Base-by-base conservation (phyloP, 2,888 invertebrate genomes). In the Diaperis boleti region DNA sequence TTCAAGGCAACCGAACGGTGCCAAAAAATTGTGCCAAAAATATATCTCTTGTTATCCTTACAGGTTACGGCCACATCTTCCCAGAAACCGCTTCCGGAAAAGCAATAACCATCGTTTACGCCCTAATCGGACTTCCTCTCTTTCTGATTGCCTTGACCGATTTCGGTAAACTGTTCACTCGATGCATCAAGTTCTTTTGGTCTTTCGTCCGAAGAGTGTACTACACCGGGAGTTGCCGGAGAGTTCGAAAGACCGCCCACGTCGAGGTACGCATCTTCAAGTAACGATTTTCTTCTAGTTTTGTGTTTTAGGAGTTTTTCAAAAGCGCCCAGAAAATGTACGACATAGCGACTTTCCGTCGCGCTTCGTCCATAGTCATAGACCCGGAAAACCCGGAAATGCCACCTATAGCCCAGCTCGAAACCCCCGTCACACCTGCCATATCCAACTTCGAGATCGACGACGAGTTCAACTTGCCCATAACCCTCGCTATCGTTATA, bases 1-100 rank as follows among this genome's bases (percentile, higher is more conserved):
- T n/a, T n/a, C n/a, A n/a, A n/a, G n/a, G n/a, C n/a, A n/a, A n/a
- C n/a, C n/a, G n/a, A n/a, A n/a, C n/a, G n/a, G n/a, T n/a, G n/a
- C n/a, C n/a, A n/a, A n/a, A n/a, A n/a, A n/a, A n/a, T n/a, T n/a
- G n/a, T n/a, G n/a, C n/a, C n/a, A n/a, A n/a, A n/a, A n/a, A n/a
- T n/a, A n/a, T n/a, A n/a, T n/a, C n/a, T n/a, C n/a, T n/a, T n/a
- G n/a, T n/a, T 52, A 20, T 31, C 3, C 13, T 54, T 54, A 7
- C 37, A 98, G 98, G 98, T 75, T 98, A 98, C 83, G 98, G 98
- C 64, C 96, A 98, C 81, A 94, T 98, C 73, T 90, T 92, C 44
- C 98, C 98, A 0, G 91, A 91, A 71, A 98, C 98, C 8, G 87
- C 83, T 3, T 87, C 90, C 5, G 98, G 98, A 4, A 87, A 92